Evolutionary conservation across 1,140 invertebrate species (phyloP).

Genomic region (Tetramorium parvispinum): DNA sequence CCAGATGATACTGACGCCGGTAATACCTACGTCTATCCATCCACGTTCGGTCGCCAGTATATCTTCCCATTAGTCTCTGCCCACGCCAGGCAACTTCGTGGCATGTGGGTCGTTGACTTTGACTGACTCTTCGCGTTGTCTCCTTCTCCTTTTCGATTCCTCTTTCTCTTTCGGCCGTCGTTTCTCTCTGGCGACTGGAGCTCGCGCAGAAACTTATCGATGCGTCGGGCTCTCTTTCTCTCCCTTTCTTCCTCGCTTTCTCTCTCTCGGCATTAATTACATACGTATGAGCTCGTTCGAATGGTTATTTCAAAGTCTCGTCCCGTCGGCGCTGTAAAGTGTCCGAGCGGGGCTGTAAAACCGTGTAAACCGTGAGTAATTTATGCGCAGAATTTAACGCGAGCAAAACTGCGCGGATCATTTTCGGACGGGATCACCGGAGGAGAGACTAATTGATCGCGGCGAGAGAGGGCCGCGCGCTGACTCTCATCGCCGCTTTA

Average conservation of each 20-base stretch:
- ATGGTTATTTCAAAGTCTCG: constrained; percentile 65
- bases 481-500: constrained; percentile 57
- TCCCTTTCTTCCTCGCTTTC: background rate
- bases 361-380: constrained; percentile 61
- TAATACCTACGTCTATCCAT: constrained; percentile 77
- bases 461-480: constrained; percentile 21
- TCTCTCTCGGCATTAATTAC: constrained; percentile 67
- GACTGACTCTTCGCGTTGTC: constrained; percentile 68
- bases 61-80: constrained; percentile 78
- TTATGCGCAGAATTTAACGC: constrained; percentile 68
- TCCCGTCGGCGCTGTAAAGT: constrained; percentile 63
- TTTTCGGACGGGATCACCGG: constrained; percentile 62
- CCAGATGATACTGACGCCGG: constrained; percentile 74
- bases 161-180: constrained; percentile 29
- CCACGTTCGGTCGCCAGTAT: constrained; percentile 74
- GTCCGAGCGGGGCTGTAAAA: constrained; percentile 43
- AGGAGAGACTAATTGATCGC: constrained; percentile 60
- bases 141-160: background rate
- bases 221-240: constrained; percentile 8
- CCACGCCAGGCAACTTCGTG: constrained; percentile 70
- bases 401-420: constrained; percentile 45
- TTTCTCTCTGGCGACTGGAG: constrained; percentile 48
- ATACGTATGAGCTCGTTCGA: constrained; percentile 50
- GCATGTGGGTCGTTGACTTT: constrained; percentile 79
- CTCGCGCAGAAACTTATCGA: constrained; percentile 65